phyloP scores from a whole-genome alignment of 2,113 vertebrate genomes.

The Megatriorchis doriae region DNA sequence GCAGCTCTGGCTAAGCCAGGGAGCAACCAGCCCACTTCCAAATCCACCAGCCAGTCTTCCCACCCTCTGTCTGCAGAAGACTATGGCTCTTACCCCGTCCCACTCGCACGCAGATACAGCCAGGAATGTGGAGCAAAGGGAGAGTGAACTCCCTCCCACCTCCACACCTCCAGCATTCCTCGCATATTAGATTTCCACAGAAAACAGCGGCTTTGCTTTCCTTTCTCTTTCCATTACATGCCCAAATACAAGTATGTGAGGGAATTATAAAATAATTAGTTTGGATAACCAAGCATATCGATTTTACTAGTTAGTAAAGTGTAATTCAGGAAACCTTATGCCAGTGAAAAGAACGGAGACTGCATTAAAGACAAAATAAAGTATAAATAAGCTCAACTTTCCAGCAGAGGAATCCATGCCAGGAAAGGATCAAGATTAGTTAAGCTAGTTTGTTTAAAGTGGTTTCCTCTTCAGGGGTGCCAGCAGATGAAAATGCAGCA shows the following conservation, averaged over 20 bases:
- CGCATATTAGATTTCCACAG: background rate
- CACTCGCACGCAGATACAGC: background rate
- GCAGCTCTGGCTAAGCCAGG: background rate
- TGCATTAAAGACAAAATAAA: background rate
- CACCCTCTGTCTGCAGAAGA: background rate
- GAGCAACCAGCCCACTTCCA: background rate
- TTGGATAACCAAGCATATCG: background rate
- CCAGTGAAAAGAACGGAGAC: background rate
- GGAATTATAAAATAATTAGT: background rate
- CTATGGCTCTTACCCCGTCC: background rate
- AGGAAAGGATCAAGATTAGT: constrained; percentile 34
- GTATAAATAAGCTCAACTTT: background rate
- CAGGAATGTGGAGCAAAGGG: background rate
- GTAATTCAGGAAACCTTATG: background rate
- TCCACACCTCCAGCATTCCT: background rate
- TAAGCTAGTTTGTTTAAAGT: background rate
- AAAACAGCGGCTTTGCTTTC: constrained; percentile 10
- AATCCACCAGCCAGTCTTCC: background rate
- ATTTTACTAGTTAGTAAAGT: constrained; percentile 15
- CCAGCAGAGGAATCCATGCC: background rate
- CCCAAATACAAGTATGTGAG: background rate
- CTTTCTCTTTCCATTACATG: constrained; percentile 16
- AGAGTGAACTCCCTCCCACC: background rate
- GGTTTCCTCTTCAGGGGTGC: background rate
- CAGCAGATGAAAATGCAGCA: background rate